These are phyloP conservation scores for Zaprionus lineosus DNA, from an alignment of 2,888 invertebrate genomes.

Conservation along the genomic window DNA sequence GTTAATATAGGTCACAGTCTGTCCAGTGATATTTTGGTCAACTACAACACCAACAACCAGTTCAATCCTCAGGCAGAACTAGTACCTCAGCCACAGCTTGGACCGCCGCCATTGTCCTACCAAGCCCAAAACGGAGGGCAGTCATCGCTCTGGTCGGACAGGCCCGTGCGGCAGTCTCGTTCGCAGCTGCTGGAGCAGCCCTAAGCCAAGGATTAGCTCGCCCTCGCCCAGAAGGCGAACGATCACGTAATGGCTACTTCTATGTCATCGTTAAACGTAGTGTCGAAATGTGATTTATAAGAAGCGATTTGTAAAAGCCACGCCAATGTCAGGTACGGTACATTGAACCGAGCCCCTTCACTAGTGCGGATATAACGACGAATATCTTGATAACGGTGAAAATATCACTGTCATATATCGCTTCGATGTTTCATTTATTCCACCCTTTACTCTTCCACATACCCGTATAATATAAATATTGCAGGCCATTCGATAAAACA, in stretches of 20 bases:
- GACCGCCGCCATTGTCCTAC: constrained; percentile 64
- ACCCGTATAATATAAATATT: no score
- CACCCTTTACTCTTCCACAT: no score
- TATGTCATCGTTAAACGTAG: no score
- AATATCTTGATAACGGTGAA: no score
- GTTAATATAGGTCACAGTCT: constrained; percentile 62
- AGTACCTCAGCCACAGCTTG: constrained; percentile 66
- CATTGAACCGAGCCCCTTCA: no score
- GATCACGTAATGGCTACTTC: constrained; percentile 12
- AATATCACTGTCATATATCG: no score
- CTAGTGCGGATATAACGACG: no score
- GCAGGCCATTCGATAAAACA: no score
- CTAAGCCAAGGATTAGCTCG: constrained; percentile 79
- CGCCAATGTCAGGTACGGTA: no score
- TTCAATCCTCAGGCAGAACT: constrained; percentile 80
- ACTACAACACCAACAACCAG: constrained; percentile 87
- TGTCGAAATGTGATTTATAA: constrained; percentile 86
- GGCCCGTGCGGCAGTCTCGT: constrained; percentile 61
- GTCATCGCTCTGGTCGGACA: constrained; percentile 58
- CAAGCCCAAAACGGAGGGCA: constrained; percentile 63
- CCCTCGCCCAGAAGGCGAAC: not conserved
- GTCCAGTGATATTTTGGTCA: constrained; percentile 83
- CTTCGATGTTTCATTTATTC: no score
- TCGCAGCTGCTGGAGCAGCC: constrained; percentile 80
- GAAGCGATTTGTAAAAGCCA: no score